Conservation (phyloP, 2,113 vertebrate species). For the Oxyura jamaicensis region DNA sequence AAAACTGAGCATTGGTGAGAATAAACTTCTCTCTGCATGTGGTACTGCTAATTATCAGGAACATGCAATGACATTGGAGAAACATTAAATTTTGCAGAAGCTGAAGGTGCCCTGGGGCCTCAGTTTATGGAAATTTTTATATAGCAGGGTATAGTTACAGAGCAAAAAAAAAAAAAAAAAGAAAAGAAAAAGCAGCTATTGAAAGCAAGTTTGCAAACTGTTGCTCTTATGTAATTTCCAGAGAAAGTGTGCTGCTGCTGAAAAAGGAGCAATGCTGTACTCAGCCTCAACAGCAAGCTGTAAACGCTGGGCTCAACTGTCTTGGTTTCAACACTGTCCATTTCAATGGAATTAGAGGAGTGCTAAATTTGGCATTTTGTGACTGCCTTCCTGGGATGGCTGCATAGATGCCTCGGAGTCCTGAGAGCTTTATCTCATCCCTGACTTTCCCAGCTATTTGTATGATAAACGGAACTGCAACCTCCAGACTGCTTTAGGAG, state of each 20-base stretch:
- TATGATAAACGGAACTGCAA: neutral
- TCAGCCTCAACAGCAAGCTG: neutral
- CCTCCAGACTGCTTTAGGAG: neutral
- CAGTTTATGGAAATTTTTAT: neutral
- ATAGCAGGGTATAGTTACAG: neutral
- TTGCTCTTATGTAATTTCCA: neutral
- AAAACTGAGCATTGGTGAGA: neutral
- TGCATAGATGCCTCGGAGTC: neutral
- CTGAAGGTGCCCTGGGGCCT: neutral
- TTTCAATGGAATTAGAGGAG: neutral
- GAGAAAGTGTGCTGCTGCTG: neutral
- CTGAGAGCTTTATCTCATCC: neutral
- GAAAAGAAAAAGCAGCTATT: neutral
- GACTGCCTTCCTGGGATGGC: neutral
- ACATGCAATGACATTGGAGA: neutral
- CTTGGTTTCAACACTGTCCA: neutral
- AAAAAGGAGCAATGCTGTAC: neutral
- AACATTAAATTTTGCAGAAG: neutral
- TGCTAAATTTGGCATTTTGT: neutral
- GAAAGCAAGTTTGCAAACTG: neutral
- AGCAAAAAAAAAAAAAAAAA: neutral
- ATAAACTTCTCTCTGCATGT: neutral
- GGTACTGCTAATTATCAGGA: neutral
- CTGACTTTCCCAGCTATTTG: neutral
- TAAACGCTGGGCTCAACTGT: neutral